phyloP scores from a whole-genome alignment of 2,797 vertebrate species.

The Remorina albescens region DNA sequence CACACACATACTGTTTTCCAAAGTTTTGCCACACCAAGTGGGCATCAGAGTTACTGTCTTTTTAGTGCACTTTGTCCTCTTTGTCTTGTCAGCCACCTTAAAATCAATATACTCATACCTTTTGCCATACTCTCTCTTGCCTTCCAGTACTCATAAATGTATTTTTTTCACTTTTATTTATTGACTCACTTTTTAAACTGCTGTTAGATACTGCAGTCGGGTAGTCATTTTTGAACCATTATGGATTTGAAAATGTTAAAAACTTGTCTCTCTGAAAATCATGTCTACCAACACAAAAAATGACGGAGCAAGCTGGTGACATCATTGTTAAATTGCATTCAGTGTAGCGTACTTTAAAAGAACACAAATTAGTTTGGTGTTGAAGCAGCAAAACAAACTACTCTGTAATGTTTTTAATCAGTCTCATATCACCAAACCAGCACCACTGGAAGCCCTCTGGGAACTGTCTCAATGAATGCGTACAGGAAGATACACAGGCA shows the following conservation, averaged over 20 bases:
- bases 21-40: background rate
- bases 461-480: constrained; percentile 67
- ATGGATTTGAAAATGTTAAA: background rate
- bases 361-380: constrained; percentile 60
- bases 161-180: constrained; percentile 13
- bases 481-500: constrained; percentile 64
- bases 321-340: constrained; percentile 23
- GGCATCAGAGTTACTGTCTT: background rate
- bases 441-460: constrained; percentile 58
- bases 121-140: background rate
- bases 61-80: background rate
- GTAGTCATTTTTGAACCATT: background rate
- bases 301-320: constrained; percentile 25
- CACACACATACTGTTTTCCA: no score
- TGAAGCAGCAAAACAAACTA: constrained; percentile 62
- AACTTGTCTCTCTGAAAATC: background rate
- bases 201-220: background rate
- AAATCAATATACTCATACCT: constrained; percentile 4
- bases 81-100: no score
- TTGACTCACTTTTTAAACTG: constrained; percentile 1
- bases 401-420: constrained; percentile 74
- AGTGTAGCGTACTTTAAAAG: constrained; percentile 45
- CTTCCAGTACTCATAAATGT: background rate
- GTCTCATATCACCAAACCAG: constrained; percentile 63
- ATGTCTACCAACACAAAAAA: constrained; percentile 16